These are phyloP conservation scores for Xiphophorus couchianus DNA, from an alignment of 2,113 vertebrate genomes.

Conservation along the genomic window DNA sequence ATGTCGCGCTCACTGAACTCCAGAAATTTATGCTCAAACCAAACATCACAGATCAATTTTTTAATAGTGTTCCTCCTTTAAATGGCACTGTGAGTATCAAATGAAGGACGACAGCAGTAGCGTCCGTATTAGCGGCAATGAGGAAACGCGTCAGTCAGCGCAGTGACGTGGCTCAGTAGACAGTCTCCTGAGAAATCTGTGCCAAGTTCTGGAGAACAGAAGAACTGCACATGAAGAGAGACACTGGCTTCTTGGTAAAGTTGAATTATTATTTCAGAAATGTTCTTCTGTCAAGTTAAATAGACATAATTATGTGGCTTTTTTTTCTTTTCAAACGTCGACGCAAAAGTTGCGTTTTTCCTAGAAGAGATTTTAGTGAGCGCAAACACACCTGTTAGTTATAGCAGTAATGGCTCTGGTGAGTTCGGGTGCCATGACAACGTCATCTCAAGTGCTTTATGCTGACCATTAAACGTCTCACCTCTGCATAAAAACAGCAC, in stretches of 20 bases:
- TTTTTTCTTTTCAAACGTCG: background rate
- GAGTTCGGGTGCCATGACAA: background rate
- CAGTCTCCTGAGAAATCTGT: slow-evolving; percentile 5
- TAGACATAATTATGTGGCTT: background rate
- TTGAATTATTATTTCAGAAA: slow-evolving; percentile 1
- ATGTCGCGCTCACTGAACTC: slow-evolving; percentile 3
- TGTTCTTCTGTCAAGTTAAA: background rate
- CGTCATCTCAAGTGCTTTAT: background rate
- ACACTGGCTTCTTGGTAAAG: slow-evolving; percentile 3
- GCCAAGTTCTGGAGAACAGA: background rate
- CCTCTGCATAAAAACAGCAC: background rate
- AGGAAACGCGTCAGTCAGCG: slow-evolving; percentile 15
- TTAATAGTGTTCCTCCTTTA: slow-evolving; percentile 7
- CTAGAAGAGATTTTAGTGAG: background rate
- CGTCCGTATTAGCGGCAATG: slow-evolving; percentile 23
- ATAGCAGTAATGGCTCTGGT: background rate
- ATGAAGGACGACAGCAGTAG: slow-evolving; percentile 15
- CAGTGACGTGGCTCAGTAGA: slow-evolving; percentile 1
- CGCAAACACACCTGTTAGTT: background rate
- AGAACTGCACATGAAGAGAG: background rate
- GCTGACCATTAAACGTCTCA: background rate
- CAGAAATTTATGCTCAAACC: slow-evolving; percentile 13
- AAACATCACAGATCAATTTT: slow-evolving; percentile 21
- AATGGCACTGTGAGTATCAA: slow-evolving; percentile 7
- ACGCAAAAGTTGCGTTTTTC: background rate